These are phyloP conservation scores for Zalophus californianus DNA, from an alignment of 2,797 vertebrate species.

Conservation along the genomic window DNA sequence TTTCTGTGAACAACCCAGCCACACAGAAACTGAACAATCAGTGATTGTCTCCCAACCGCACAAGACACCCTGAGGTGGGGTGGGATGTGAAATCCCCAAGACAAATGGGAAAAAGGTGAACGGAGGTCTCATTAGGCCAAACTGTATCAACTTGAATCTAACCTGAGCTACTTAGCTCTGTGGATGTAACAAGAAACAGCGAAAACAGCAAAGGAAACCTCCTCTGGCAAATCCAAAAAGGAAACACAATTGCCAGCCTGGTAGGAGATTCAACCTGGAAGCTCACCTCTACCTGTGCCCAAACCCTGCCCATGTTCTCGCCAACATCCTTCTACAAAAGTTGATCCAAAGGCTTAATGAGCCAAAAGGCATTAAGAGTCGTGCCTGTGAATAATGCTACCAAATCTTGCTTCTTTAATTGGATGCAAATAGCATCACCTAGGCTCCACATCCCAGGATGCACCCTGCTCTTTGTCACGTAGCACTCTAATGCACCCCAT, in stretches of 20 bases:
- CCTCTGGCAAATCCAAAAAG: slow-evolving; percentile 52
- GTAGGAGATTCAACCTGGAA: neutral
- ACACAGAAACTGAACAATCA: neutral
- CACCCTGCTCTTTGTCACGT: slow-evolving; percentile 78
- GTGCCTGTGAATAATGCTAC: neutral
- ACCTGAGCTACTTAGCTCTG: neutral
- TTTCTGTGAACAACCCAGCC: slow-evolving; percentile 56
- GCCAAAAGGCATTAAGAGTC: neutral
- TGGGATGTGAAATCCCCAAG: neutral
- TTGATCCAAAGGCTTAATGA: slow-evolving; percentile 60
- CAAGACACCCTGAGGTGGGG: neutral
- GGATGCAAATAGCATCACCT: slow-evolving; percentile 78
- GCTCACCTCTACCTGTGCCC: neutral
- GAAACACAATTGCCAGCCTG: slow-evolving; percentile 29
- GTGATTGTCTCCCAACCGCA: neutral
- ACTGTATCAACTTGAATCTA: neutral
- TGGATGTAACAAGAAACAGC: neutral
- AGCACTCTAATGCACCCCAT: slow-evolving; percentile 78
- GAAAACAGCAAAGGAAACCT: neutral
- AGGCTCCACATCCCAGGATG: slow-evolving; percentile 68
- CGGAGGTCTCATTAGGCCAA: accelerated
- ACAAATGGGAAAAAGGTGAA: neutral
- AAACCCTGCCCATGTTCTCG: neutral
- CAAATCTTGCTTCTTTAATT: slow-evolving; percentile 69
- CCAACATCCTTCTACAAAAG: slow-evolving; percentile 13